A percentile compares a stretch with the other conserved stretches of the same genome.
Evolutionary conservation across 2,797 vertebrate species (phyloP).

Genomic region (Menidia menidia): DNA sequence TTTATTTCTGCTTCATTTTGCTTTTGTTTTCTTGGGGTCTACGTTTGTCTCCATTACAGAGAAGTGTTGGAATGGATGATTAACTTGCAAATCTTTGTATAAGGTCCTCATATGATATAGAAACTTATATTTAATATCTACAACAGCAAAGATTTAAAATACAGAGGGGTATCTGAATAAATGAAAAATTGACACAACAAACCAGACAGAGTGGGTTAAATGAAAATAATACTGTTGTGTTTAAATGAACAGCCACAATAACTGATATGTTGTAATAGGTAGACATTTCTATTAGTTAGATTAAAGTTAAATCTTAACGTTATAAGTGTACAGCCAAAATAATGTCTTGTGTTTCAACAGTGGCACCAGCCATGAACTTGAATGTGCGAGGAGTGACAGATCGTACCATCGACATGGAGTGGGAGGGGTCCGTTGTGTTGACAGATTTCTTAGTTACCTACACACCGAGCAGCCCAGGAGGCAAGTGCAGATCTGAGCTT

Average conservation of each 20-base stretch:
- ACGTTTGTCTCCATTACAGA: too few relatives aligned
- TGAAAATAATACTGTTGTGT: neutral
- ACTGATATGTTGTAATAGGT: neutral
- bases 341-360: conserved; percentile 70
- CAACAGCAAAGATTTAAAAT: neutral
- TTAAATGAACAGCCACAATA: neutral
- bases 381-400: conserved; percentile 88
- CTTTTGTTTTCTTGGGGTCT: too few relatives aligned
- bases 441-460: conserved; percentile 94
- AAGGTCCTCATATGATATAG: too few relatives aligned
- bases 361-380: conserved; percentile 91
- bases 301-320: neutral
- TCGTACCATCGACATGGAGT: conserved; percentile 89
- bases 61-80: too few relatives aligned
- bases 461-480: conserved; percentile 84
- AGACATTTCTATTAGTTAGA: too few relatives aligned
- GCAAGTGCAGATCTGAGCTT: conserved; percentile 37
- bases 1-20: too few relatives aligned
- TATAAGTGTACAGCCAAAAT: neutral
- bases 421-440: conserved; percentile 89
- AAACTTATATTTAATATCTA: neutral
- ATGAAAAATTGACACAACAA: neutral
- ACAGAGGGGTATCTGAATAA: neutral
- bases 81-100: too few relatives aligned
- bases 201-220: neutral